Base-by-base conservation (phyloP, 2,113 vertebrate species). In the Cardinalis cardinalis region DNA sequence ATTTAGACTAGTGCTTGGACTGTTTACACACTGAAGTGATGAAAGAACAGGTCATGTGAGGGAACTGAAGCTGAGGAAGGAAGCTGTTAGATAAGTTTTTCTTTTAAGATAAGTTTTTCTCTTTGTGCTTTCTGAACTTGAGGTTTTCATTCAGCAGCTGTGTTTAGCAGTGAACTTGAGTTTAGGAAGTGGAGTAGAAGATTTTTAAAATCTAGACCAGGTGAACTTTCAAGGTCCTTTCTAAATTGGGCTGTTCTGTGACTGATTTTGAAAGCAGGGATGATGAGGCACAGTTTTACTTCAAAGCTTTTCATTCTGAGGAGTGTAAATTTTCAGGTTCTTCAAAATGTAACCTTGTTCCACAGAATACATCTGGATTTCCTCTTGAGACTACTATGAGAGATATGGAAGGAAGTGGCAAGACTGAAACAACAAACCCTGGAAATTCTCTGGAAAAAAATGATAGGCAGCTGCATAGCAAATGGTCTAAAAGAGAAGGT, bases 271-370 rank as follows among this genome's bases (percentile, higher is more conserved):
- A 70, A 84, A 82, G 72, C 19, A 4, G 3, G 25, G 66, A 58
- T 61, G 44, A 65, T 53, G 21, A 49, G 71, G 28, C 56, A 41
- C 32, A n/a, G 34, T 73, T 85, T 85, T 48, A 70, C 55, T 74
- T 80, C 71, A n/a, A 66, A 91, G 32, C 46, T 87, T 92, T 73
- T 90, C 70, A 70, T 94, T 79, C 28, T 89, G 55, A 73, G 73
- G 51, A 73, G 18, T 63, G 26, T 66, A 70, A 46, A 53, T 87
- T 49, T 73, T 89, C 70, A 74, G 49, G 51, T 92, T 28, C 55
- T 94, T 92, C 74, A 87, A 95, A 94, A 89, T 95, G 81, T 94
- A 90, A 96, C 87, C 87, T 96, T 95, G 26, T 95, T 95, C 94
- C 79, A 68, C 87, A 97, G 97, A 90, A 80, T 95, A 43, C 90